Evolutionary conservation across 2,797 vertebrate species (phyloP).

Genomic region (Anableps anableps): DNA sequence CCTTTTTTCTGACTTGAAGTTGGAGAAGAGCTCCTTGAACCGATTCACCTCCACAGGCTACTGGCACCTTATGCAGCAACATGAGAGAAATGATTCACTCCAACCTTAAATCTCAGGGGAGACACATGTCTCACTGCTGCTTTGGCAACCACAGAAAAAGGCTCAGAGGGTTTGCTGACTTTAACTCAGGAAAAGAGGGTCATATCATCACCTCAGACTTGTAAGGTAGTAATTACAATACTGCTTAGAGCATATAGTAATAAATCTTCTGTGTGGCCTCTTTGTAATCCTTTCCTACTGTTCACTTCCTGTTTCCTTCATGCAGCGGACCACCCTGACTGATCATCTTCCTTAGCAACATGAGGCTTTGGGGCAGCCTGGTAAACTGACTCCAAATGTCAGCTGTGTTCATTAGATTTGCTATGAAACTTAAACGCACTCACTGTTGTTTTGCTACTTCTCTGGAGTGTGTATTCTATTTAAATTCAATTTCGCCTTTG

Average conservation of each 20-base stretch:
- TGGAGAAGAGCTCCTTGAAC: slow-evolving; percentile 58
- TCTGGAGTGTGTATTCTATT: slow-evolving; percentile 55
- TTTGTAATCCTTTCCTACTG: slow-evolving; percentile 55
- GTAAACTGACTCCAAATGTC: slow-evolving; percentile 60
- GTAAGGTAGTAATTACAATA: slow-evolving; percentile 54
- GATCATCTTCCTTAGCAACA: slow-evolving; percentile 59
- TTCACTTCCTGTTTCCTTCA: slow-evolving; percentile 58
- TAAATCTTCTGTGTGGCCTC: slow-evolving; percentile 49
- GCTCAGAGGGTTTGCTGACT: slow-evolving; percentile 38
- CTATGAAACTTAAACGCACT: slow-evolving; percentile 59
- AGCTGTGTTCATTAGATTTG: slow-evolving; percentile 64
- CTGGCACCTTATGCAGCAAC: slow-evolving; percentile 73
- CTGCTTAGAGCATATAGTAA: slow-evolving; percentile 37
- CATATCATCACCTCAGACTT: slow-evolving; percentile 60
- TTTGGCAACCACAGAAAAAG: slow-evolving; percentile 38
- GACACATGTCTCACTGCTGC: slow-evolving; percentile 46
- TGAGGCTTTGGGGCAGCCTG: slow-evolving; percentile 39
- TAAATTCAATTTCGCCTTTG: slow-evolving; percentile 61
- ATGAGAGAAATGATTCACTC: slow-evolving; percentile 62
- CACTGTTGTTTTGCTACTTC: slow-evolving; percentile 62
- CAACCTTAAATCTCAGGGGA: slow-evolving; percentile 55
- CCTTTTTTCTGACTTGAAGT: slow-evolving; percentile 28
- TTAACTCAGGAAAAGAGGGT: slow-evolving; percentile 48
- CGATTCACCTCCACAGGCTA: slow-evolving; percentile 54
- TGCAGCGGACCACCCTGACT: slow-evolving; percentile 50